Conservation (phyloP, 1,140 invertebrate species). For the Bombus polaris region DNA sequence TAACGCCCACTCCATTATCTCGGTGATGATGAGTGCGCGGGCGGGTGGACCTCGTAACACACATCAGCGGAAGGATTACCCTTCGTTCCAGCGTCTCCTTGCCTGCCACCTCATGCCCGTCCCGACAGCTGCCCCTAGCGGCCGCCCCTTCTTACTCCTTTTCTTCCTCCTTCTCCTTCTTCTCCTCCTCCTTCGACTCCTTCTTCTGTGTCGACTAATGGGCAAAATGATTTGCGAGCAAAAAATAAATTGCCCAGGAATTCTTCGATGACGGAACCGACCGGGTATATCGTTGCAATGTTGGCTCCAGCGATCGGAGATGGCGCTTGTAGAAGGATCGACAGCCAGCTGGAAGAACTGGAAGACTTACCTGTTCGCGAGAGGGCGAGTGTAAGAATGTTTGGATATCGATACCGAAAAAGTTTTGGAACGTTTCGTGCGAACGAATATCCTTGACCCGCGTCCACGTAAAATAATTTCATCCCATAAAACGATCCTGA, state of each 20-base stretch:
- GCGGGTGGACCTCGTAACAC: constrained; percentile 79
- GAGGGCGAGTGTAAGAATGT: neutral
- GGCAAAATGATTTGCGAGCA: constrained; percentile 80
- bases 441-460: too few species aligned
- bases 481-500: neutral
- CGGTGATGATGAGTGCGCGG: constrained; percentile 81
- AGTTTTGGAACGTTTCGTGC: too few species aligned
- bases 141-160: constrained; percentile 21
- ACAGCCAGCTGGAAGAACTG: neutral
- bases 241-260: constrained; percentile 74
- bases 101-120: constrained; percentile 48
- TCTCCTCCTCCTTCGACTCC: constrained; percentile 3
- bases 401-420: neutral
- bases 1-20: constrained; percentile 82
- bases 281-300: constrained; percentile 25
- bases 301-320: neutral
- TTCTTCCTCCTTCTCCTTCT: neutral
- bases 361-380: neutral
- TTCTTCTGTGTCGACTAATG: constrained; percentile 74
- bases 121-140: constrained; percentile 56
- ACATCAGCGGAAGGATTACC: constrained; percentile 78
- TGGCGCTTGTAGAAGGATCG: neutral
- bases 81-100: constrained; percentile 61
- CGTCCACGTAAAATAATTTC: neutral
- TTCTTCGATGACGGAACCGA: constrained; percentile 65